Base-by-base conservation (phyloP, 64 coral and sea anemone species). In the Porites lutea region DNA sequence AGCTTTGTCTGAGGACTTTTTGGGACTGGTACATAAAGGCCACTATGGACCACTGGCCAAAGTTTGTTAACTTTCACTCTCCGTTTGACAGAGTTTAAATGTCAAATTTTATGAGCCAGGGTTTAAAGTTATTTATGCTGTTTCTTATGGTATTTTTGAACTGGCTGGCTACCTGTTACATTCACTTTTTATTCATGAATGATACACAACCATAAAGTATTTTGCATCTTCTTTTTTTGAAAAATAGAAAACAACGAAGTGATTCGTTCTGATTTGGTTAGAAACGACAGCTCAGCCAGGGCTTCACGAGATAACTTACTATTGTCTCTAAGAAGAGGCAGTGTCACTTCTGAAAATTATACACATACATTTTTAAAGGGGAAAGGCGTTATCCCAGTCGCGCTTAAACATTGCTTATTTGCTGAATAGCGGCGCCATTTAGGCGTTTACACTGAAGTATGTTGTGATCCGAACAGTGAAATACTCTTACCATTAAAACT, bases 71-170 rank as follows among this genome's bases (percentile, higher is more conserved):
- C 73, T 14, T 50, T n/a, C 73, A 76, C 73, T 19, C 81, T 84
- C 61, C 51, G 73, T 76, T 46, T 52, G 52, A 84, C 64, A 84
- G 81, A 68, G 81, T 66, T 68, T 68, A 65, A 84, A 51, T 84
- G 81, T 84, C 67, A 84, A 60, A 84, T 84, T 84, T 84, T 84
- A 84, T 52, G 81, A 84, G 73, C 73, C 73, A 76, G 81, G 62
- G 81, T 50, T 65, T 69, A 84, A 84, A 84, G 81, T 68, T 84
- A 84, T 84, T 84, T 84, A 84, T 84, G 81, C 63, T 68, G 46
- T 84, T 84, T 67, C 81, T 84, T 48, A 51, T 68, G 18, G 66
- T 48, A 47, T 84, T 68, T 84, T 67, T 68, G 20, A 47, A 84
- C 62, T 64, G 44, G 62, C 47, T 52, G 18, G 18, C 15, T 51